Base-by-base conservation (phyloP, 2,888 invertebrate species). In the Aphodius sticticus region DNA sequence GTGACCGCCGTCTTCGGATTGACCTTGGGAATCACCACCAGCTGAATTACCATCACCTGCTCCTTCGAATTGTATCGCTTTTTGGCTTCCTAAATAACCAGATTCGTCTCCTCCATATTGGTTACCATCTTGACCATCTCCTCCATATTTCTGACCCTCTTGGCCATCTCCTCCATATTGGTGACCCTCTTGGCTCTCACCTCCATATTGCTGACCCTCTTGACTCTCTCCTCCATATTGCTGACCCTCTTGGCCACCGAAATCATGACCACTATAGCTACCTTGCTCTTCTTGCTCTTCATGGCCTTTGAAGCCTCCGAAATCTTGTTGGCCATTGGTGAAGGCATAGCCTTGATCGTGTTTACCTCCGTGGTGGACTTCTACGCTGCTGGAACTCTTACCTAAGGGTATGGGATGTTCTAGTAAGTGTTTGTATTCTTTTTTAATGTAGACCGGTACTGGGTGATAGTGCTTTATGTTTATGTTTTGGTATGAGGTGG, bases 381-480 rank as follows among this genome's bases (percentile, higher is more conserved):
- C 84, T 12, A 86, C 78, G 70, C 84, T 83, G 26, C 86, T 83
- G 6, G 84, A 82, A 71, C 84, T 86, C 76, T 93, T 92, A 76
- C 93, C 93, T 84, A 92, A 91, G 85, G 93, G 92, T 78, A 94
- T 88, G 4, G 93, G 93, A 84, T 94, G 92, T 84, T 93, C 91
- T 4, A 93, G 86, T 80, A 93, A 88, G 86, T 94, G 92, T 84
- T 91, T 91, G 88, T 93, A 92, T 85, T 93, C 93, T 84, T 93
- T 93, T 89, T 93, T 93, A 6, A 93, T 90, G 88, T 93, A 93
- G 0, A 93, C 93, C 0, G 94, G 94, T 0, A 94, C 93, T 0
- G 94, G 91, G 85, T 94, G 94, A 89, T 92, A 94, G 86, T 94
- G 94, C 86, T 93, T 93, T 83, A 94, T 92, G 84, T 93, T 93